Base-by-base conservation (phyloP, 1,140 invertebrate species). In the Penaeus vannamei region DNA sequence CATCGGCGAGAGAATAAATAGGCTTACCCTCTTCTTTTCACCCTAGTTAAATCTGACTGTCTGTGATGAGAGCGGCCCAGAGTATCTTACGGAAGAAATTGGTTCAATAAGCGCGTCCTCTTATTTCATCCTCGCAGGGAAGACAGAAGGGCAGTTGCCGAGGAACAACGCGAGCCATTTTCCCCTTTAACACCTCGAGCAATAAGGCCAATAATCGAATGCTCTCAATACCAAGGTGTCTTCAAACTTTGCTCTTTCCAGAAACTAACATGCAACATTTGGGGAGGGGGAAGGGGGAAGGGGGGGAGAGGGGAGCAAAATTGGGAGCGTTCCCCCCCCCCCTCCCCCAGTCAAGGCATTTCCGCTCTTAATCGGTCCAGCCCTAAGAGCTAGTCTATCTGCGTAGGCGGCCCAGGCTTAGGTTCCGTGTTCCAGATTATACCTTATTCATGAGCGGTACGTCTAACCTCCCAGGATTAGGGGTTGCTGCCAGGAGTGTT, bases 261-360 rank as follows among this genome's bases (percentile, higher is more conserved):
- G 80, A 88, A 88, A 88, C 81, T 84, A 88, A 83, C 82, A 84
- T 88, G 87, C 66, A 84, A 88, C 87, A 88, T 88, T 88, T 88
- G 62, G 53, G 46, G 80, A 72, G 85, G 69, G 84, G 72, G 53
- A 2, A 87, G 60, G 81, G 82, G 26, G 36, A 64, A 61, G 77
- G 62, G 59, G 22, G 64, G 66, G 62, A 76, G 62, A 87, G 17
- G 76, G 80, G 60, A 36, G 66, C 64, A 77, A 89, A 85, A 85
- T 85, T 85, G 84, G 84, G 66, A 85, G 42, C n/a, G 84, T 53
- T 85, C 84, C 59, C n/a, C n/a, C n/a, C n/a, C n/a, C n/a, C n/a
- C n/a, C n/a, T n/a, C n/a, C n/a, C 36, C 29, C 64, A 23, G 32
- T 46, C 84, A 53, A n/a, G 42, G 64, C 64, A 53, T 72, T 85